Percentiles rank a stretch among this genome's conserved stretches.
Conservation (phyloP, 2,888 invertebrate genomes). For the Elysia crispata region DNA sequence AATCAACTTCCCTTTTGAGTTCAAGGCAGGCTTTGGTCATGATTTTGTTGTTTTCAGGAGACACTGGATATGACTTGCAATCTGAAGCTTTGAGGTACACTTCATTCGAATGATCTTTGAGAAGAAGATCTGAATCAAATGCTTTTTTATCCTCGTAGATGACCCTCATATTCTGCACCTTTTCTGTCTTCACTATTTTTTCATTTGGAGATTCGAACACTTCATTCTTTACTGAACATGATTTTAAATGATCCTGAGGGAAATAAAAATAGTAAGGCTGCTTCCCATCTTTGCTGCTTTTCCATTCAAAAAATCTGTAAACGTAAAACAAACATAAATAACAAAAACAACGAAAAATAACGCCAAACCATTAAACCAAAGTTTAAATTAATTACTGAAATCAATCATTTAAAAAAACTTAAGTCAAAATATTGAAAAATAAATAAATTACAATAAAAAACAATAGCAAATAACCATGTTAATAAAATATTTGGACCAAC, state of each 20-base stretch:
- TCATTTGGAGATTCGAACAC: not conserved
- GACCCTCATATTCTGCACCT: not conserved
- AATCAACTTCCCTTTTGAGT: not conserved
- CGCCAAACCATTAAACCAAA: too few species aligned
- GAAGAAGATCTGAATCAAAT: not conserved
- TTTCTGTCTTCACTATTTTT: not conserved
- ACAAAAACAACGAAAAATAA: too few species aligned
- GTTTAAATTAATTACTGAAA: too few species aligned
- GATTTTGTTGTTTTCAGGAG: not conserved
- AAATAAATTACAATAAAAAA: too few species aligned
- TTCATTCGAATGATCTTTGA: not conserved
- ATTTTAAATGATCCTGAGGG: not conserved
- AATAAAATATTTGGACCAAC: too few species aligned
- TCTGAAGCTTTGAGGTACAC: too few species aligned
- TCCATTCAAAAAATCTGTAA: conserved; percentile 53
- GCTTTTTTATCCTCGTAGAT: not conserved
- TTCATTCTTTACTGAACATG: not conserved
- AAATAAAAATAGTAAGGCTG: conserved; percentile 47
- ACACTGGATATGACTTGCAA: not conserved
- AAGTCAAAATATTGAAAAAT: too few species aligned
- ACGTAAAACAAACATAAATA: too few species aligned
- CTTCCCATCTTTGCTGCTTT: conserved; percentile 44
- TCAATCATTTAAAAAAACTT: too few species aligned
- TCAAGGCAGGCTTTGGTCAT: too few species aligned
- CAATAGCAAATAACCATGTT: too few species aligned